Evolutionary conservation across 2,113 vertebrate genomes (phyloP).

Genomic region (Connochaetes taurinus): DNA sequence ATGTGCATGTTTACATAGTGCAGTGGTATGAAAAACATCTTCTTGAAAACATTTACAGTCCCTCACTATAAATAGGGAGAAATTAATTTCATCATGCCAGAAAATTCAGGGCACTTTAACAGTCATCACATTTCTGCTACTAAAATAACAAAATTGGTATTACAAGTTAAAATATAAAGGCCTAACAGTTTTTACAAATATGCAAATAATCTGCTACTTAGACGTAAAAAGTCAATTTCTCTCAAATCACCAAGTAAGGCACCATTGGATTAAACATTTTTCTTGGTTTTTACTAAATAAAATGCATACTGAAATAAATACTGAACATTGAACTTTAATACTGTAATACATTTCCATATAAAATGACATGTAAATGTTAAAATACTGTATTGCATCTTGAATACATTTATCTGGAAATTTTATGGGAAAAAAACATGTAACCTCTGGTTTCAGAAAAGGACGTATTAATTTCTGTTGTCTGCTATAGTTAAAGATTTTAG

Average conservation of each 20-base stretch:
- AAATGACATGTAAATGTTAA: slow-evolving; percentile 77
- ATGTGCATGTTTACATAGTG: slow-evolving; percentile 64
- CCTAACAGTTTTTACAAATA: slow-evolving; percentile 63
- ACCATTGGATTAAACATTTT: slow-evolving; percentile 74
- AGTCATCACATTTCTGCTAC: slow-evolving; percentile 48
- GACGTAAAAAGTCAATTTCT: slow-evolving; percentile 63
- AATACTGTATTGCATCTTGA: slow-evolving; percentile 74
- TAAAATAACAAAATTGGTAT: slow-evolving; percentile 63
- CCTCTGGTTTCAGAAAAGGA: slow-evolving; percentile 55
- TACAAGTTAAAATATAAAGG: slow-evolving; percentile 57
- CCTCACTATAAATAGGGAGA: slow-evolving; percentile 50
- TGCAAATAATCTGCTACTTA: slow-evolving; percentile 60
- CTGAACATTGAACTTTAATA: slow-evolving; percentile 74
- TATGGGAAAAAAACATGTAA: slow-evolving; percentile 38
- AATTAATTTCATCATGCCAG: slow-evolving; percentile 57
- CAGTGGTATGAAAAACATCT: slow-evolving; percentile 59
- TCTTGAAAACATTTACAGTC: background rate
- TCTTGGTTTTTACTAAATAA: slow-evolving; percentile 71
- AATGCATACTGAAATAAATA: slow-evolving; percentile 82
- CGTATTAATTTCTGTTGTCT: slow-evolving; percentile 53
- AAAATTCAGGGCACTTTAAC: slow-evolving; percentile 26
- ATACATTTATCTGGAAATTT: slow-evolving; percentile 63
- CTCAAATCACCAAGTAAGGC: slow-evolving; percentile 76
- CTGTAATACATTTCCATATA: slow-evolving; percentile 74
- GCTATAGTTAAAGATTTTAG: slow-evolving; percentile 49